Conservation (phyloP, 2,888 invertebrate genomes). For the Noctua pronuba region DNA sequence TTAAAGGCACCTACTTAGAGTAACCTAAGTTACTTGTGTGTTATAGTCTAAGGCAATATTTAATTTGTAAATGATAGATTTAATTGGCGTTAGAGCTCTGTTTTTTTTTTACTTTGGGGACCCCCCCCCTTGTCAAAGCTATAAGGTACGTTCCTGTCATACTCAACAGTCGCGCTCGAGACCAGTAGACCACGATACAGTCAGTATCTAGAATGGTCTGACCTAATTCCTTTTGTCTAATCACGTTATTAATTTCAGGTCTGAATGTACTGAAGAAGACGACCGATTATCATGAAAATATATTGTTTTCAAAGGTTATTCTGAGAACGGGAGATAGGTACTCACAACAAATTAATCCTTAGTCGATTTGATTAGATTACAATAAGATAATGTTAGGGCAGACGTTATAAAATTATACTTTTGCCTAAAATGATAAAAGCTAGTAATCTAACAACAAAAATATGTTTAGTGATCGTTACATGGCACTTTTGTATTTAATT, state of each 20-base stretch:
- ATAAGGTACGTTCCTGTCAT: too few relatives aligned
- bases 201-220: slow-evolving; percentile 2
- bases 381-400: slow-evolving; percentile 1
- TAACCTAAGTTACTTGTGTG: too few relatives aligned
- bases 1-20: too few relatives aligned
- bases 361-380: slow-evolving; percentile 41
- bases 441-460: not conserved
- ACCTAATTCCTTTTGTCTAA: slow-evolving; percentile 19
- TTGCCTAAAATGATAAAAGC: not conserved
- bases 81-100: too few relatives aligned
- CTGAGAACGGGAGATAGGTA: slow-evolving; percentile 18
- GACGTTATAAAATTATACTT: not conserved
- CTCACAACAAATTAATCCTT: slow-evolving; percentile 16
- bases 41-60: too few relatives aligned
- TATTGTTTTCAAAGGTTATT: slow-evolving; percentile 18
- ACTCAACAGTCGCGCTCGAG: too few relatives aligned
- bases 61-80: too few relatives aligned
- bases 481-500: not conserved
- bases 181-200: not conserved
- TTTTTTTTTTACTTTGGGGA: too few relatives aligned
- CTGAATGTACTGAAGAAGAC: slow-evolving; percentile 13
- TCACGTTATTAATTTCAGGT: slow-evolving; percentile 23
- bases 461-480: slow-evolving; percentile 2
- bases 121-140: too few relatives aligned
- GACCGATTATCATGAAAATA: slow-evolving; percentile 31